phyloP scores from a whole-genome alignment of 2,797 vertebrate genomes.

The Pygocentrus nattereri region DNA sequence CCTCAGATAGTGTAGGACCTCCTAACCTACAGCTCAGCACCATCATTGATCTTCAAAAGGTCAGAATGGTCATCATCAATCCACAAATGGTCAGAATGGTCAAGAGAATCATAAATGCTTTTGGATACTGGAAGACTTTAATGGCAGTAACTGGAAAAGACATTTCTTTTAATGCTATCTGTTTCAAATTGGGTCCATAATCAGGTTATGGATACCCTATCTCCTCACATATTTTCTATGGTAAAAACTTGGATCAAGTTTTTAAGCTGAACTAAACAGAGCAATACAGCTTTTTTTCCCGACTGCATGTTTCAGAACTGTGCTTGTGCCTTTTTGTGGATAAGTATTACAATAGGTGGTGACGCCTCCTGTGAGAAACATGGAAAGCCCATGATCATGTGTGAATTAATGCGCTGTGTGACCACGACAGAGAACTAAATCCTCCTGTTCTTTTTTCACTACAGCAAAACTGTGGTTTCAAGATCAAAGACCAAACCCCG shows the following conservation, averaged over 20 bases:
- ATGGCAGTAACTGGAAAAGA: not conserved
- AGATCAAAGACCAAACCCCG: not conserved
- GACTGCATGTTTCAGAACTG: not conserved
- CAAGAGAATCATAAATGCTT: not conserved
- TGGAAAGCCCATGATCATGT: conserved; percentile 1
- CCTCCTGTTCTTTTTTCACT: conserved; percentile 13
- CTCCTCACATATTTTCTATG: not conserved
- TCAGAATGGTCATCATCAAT: not conserved
- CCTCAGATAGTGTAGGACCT: conserved; percentile 87
- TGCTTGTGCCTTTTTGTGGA: not conserved
- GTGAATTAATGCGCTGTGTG: conserved; percentile 11
- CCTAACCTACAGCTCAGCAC: not conserved
- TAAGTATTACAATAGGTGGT: conserved; percentile 18
- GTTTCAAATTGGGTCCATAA: not conserved
- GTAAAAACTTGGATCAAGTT: not conserved
- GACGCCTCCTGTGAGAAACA: not conserved
- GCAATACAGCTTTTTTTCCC: not conserved
- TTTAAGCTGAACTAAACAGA: not conserved
- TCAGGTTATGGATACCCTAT: not conserved
- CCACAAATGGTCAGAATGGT: not conserved
- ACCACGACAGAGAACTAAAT: not conserved
- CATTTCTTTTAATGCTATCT: not conserved
- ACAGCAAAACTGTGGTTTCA: not conserved
- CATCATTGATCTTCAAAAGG: not conserved
- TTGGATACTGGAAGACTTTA: conserved; percentile 1